Percentiles rank a stretch among this genome's conserved stretches.
These are phyloP conservation scores for Oegoconia quadripuncta DNA, from an alignment of 2,888 invertebrate genomes.

Conservation along the genomic window DNA sequence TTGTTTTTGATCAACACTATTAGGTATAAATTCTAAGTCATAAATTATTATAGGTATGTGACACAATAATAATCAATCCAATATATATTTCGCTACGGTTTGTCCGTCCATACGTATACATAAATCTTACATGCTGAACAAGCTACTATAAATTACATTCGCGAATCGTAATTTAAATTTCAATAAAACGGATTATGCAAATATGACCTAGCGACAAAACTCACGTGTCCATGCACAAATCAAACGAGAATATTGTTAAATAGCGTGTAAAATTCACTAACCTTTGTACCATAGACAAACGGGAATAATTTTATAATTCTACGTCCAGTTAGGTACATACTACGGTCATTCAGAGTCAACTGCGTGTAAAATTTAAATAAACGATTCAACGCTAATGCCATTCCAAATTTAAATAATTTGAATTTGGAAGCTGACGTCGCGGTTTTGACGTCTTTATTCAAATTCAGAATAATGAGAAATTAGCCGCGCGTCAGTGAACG, in stretches of 20 bases:
- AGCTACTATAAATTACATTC: slow-evolving; percentile 38
- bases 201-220: slow-evolving; percentile 35
- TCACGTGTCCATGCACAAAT: slow-evolving; percentile 63
- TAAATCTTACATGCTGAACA: slow-evolving; percentile 28
- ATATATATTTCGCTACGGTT: too few species aligned
- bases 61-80: slow-evolving; percentile 13
- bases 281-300: slow-evolving; percentile 61
- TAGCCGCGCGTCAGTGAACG: slow-evolving; percentile 50
- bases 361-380: slow-evolving; percentile 75
- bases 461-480: slow-evolving; percentile 60
- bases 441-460: slow-evolving; percentile 73
- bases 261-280: slow-evolving; percentile 64
- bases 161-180: slow-evolving; percentile 40
- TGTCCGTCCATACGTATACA: too few species aligned
- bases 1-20: slow-evolving; percentile 5
- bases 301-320: slow-evolving; percentile 59
- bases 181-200: slow-evolving; percentile 64
- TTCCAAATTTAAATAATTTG: slow-evolving; percentile 45
- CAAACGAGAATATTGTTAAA: slow-evolving; percentile 65
- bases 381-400: slow-evolving; percentile 52
- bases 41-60: slow-evolving; percentile 9
- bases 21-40: slow-evolving; percentile 1
- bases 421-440: slow-evolving; percentile 55
- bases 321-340: slow-evolving; percentile 45
- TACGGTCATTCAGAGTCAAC: slow-evolving; percentile 62